phyloP scores from a whole-genome alignment of 2,888 invertebrate species.

The Stomorhina lunata region DNA sequence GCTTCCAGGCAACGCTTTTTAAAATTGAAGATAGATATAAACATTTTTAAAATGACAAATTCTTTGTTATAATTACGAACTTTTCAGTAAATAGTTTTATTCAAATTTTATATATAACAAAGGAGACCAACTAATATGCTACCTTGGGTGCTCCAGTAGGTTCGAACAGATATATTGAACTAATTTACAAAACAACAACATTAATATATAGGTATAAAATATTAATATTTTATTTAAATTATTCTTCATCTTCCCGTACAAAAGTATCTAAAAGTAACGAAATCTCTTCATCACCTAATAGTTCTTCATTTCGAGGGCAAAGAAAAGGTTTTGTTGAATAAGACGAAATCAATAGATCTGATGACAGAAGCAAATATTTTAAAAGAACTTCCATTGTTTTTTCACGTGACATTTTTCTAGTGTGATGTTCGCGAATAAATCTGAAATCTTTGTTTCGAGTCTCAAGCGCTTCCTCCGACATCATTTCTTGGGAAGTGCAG shows the following conservation, averaged over 20 bases:
- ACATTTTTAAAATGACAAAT: too few species aligned
- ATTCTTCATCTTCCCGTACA: constrained; percentile 21
- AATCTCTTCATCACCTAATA: constrained; percentile 26
- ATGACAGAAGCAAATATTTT: neutral
- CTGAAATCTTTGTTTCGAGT: constrained; percentile 44
- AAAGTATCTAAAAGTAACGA: constrained; percentile 33
- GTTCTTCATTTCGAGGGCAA: constrained; percentile 10
- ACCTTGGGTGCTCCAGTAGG: too few species aligned
- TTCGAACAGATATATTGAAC: too few species aligned
- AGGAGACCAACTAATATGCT: too few species aligned
- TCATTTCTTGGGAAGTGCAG: constrained; percentile 8
- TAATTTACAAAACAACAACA: too few species aligned
- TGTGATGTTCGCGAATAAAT: constrained; percentile 31
- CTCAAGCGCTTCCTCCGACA: constrained; percentile 9
- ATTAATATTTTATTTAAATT: constrained; percentile 25
- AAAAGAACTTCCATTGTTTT: constrained; percentile 9
- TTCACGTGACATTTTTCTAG: neutral
- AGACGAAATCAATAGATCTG: constrained; percentile 4
- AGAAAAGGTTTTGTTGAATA: constrained; percentile 30
- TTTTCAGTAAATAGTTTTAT: too few species aligned
- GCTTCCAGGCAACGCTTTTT: too few species aligned
- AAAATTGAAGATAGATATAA: too few species aligned
- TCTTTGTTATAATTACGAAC: too few species aligned
- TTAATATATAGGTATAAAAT: too few species aligned
- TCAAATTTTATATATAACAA: too few species aligned